Base-by-base conservation (phyloP, 2,888 invertebrate genomes). In the Agriotes lineatus region DNA sequence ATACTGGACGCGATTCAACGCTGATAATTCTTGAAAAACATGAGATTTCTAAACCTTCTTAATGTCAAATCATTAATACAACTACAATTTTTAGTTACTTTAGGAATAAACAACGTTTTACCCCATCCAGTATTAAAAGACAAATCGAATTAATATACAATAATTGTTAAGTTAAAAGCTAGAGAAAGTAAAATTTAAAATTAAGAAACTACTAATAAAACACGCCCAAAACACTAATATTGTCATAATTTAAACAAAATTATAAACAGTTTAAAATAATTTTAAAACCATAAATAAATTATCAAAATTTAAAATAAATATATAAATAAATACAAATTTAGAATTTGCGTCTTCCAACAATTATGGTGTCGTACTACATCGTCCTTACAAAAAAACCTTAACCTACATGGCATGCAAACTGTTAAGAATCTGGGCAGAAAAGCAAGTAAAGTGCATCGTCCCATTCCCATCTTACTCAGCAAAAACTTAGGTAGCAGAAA, bases 201-300 rank as follows among this genome's bases (percentile, higher is more conserved):
- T 74, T 74, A 76, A 12, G 39, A 77, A 72, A 76, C 77, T 76
- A 72, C 74, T 67, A 78, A 78, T 76, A 80, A 80, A 80, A 79
- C 74, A 77, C 80, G 76, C 78, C 77, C 75, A 75, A 76, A 76
- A 77, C 76, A 79, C 76, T 76, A 80, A 80, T 80, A 70, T 77
- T 81, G 79, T 81, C 79, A 81, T 82, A 81, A 79, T 80, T 78
- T 75, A 72, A 78, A 80, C 77, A 76, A 77, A 78, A 77, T 75
- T 76, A 75, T 75, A 79, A 78, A 79, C 75, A 78, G 79, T 75
- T 71, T 72, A 72, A 76, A 78, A 79, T 75, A 78, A 79, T 75
- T 70, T 71, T 72, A 76, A 78, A 74, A 69, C 69, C 75, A 79
- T 77, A 79, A 77, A 79, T 77, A 76, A 74, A 72, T 69, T 72